These are phyloP conservation scores for Andrena dorsata DNA, from an alignment of 2,888 invertebrate species.

Conservation along the genomic window DNA sequence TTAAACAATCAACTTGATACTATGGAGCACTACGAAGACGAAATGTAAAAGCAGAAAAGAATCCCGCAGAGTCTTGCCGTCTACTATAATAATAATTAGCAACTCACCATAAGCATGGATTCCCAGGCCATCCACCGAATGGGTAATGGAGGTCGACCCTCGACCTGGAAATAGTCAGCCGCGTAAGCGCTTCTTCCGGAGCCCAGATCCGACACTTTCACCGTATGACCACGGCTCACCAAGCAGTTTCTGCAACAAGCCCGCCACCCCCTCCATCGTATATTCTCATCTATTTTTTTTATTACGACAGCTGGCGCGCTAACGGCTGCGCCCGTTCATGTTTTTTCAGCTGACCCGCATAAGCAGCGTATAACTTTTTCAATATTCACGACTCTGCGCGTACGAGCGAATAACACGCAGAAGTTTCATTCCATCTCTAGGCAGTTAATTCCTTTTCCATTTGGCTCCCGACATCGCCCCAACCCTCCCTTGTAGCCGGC, in stretches of 20 bases:
- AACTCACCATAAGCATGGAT: conserved; percentile 90
- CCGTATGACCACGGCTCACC: conserved; percentile 90
- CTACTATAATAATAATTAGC: conserved; percentile 11
- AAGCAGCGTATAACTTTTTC: conserved; percentile 34
- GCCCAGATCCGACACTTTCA: conserved; percentile 92
- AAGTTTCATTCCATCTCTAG: not conserved
- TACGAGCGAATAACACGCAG: not conserved
- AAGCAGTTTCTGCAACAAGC: conserved; percentile 90
- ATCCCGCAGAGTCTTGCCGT: not conserved
- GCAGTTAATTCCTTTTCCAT: conserved; percentile 10
- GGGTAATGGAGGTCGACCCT: conserved; percentile 90
- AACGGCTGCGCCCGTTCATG: conserved; percentile 4
- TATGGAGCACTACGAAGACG: no score
- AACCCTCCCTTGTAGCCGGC: not conserved
- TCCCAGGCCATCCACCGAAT: conserved; percentile 97
- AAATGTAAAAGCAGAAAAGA: not conserved
- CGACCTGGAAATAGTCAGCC: conserved; percentile 92
- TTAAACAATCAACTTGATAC: no score
- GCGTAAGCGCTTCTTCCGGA: conserved; percentile 90
- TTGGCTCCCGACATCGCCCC: conserved; percentile 3
- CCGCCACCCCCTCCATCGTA: conserved; percentile 18
- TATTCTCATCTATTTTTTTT: not conserved
- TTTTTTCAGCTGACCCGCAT: conserved; percentile 34
- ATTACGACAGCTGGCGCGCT: conserved; percentile 28
- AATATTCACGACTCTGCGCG: conserved; percentile 30